Conservation (phyloP, 1,140 invertebrate genomes). For the Drosophila erecta region DNA sequence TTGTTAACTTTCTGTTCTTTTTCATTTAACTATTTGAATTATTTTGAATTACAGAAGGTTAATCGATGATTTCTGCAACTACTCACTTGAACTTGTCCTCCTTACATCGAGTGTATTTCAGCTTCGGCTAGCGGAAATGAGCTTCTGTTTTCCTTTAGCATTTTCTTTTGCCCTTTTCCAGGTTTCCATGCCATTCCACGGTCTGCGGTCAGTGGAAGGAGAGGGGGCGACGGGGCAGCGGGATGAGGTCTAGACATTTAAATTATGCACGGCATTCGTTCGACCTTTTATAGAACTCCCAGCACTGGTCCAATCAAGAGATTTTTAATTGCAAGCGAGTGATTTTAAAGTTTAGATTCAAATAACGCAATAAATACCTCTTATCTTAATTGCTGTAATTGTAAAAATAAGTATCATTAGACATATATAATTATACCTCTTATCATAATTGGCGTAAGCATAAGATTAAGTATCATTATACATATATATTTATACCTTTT, state of each 20-base stretch:
- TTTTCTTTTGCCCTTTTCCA: slow-evolving; percentile 4
- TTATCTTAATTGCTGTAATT: too few relatives aligned
- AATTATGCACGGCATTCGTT: slow-evolving; percentile 45
- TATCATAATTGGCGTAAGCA: too few relatives aligned
- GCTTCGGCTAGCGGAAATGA: neutral
- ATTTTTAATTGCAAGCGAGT: slow-evolving; percentile 40
- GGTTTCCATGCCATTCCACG: neutral
- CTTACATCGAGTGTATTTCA: neutral
- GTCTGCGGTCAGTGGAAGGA: slow-evolving; percentile 2
- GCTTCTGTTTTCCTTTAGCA: neutral
- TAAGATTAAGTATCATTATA: too few relatives aligned
- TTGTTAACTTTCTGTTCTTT: too few relatives aligned
- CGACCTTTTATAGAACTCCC: slow-evolving; percentile 9
- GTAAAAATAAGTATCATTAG: too few relatives aligned
- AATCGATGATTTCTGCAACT: too few relatives aligned
- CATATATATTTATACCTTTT: too few relatives aligned
- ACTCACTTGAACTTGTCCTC: too few relatives aligned
- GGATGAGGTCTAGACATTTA: slow-evolving; percentile 37
- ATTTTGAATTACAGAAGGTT: too few relatives aligned
- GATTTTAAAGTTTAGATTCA: neutral
- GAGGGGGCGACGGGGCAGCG: neutral
- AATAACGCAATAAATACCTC: neutral
- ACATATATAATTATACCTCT: too few relatives aligned
- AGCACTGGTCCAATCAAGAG: slow-evolving; percentile 32
- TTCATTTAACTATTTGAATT: too few relatives aligned